phyloP scores from a whole-genome alignment of 1,140 invertebrate genomes.

The Heliconius nattereri region DNA sequence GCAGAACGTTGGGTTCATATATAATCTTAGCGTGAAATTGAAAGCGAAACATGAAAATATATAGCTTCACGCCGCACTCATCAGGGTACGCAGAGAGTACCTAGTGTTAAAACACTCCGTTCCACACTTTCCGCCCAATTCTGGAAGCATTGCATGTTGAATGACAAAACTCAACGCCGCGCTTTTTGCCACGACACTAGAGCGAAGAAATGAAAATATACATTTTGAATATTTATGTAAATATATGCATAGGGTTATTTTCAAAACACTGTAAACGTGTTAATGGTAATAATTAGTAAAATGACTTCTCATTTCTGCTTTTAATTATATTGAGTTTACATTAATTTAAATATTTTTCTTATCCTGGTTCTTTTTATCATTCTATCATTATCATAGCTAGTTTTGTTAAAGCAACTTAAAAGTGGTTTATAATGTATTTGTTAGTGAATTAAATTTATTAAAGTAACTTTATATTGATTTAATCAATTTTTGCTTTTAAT shows the following conservation, averaged over 20 bases:
- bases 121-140: no score
- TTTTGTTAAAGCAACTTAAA: not conserved
- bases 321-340: not conserved
- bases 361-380: not conserved
- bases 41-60: not conserved
- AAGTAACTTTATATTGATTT: not conserved
- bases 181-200: no score
- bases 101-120: no score
- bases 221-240: not conserved
- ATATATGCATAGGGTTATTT: not conserved
- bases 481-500: not conserved
- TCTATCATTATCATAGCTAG: not conserved
- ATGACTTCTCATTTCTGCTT: not conserved
- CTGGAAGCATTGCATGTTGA: no score
- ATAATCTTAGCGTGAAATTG: not conserved
- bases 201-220: no score
- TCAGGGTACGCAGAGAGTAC: no score
- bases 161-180: no score
- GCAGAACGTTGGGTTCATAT: slow-evolving; percentile 10
- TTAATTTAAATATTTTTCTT: not conserved
- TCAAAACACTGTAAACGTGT: not conserved
- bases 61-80: no score
- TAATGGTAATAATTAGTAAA: slow-evolving; percentile 1
- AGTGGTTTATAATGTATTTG: not conserved
- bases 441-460: not conserved